Percentiles rank a stretch among this genome's conserved stretches.
These are phyloP conservation scores for Macaca nemestrina DNA, from an alignment of 2,113 vertebrate species.

Conservation along the genomic window DNA sequence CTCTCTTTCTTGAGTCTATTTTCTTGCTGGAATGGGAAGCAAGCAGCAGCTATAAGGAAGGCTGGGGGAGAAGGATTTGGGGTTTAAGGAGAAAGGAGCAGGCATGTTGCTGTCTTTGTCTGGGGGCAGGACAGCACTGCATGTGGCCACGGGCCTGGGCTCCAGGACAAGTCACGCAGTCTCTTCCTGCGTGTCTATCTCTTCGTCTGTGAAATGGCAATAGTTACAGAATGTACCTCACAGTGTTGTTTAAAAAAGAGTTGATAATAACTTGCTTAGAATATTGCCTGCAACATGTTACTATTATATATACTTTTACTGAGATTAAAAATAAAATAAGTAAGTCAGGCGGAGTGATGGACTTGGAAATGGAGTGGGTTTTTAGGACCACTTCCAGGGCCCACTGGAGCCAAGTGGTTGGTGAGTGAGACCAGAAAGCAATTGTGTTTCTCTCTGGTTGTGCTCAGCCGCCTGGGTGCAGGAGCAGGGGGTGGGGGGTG, in stretches of 20 bases:
- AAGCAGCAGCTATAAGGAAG: background rate
- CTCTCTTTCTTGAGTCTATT: background rate
- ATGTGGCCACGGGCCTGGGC: accelerated
- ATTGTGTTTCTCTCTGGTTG: background rate
- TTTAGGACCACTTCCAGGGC: background rate
- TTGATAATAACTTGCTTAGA: background rate
- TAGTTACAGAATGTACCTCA: background rate
- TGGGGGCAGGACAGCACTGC: background rate
- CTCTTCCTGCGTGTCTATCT: too few relatives aligned
- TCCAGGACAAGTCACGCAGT: background rate
- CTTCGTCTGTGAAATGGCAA: background rate
- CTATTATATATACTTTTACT: background rate
- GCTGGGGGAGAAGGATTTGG: background rate
- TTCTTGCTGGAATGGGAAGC: background rate
- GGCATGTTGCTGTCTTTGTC: accelerated
- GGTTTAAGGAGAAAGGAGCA: background rate
- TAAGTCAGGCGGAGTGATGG: background rate
- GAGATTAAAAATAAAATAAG: background rate
- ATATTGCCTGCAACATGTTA: background rate
- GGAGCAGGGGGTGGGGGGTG: accelerated
- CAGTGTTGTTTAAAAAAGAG: background rate
- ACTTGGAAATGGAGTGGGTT: background rate
- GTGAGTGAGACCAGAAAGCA: background rate
- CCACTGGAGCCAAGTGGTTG: background rate
- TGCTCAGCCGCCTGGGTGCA: accelerated